phyloP scores from a whole-genome alignment of 2,888 invertebrate species.

The Xanthia togata region DNA sequence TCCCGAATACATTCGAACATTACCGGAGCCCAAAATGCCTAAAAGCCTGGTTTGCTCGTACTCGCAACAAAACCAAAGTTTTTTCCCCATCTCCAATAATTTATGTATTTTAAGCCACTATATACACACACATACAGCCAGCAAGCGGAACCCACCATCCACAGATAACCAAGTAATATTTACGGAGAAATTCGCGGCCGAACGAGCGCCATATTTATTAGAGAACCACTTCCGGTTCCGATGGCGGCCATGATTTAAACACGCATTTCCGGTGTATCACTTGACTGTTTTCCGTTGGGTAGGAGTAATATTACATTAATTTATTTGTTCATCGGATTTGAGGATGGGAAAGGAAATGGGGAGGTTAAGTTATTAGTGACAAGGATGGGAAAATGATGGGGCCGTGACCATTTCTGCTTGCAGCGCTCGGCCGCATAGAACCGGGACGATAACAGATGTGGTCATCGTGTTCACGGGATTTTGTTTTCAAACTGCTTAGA shows the following conservation, averaged over 20 bases:
- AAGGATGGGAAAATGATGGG: conserved; percentile 16
- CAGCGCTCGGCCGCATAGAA: too few relatives aligned
- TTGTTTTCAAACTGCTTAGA: too few relatives aligned
- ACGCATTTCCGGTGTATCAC: conserved; percentile 79
- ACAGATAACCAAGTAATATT: conserved; percentile 70
- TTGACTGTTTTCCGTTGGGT: conserved; percentile 72
- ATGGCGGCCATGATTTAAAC: conserved; percentile 81
- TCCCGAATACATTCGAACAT: background rate
- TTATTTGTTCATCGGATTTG: conserved; percentile 57
- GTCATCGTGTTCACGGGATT: too few relatives aligned
- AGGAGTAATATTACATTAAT: conserved; percentile 73
- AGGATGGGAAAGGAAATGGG: conserved; percentile 34
- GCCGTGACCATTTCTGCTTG: too few relatives aligned
- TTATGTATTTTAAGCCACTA: conserved; percentile 1
- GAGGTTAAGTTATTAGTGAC: conserved; percentile 41
- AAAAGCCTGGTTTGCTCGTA: background rate
- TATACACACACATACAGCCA: background rate
- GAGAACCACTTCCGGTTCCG: conserved; percentile 76
- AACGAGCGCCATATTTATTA: conserved; percentile 83
- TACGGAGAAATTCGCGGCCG: conserved; percentile 69
- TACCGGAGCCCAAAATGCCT: background rate
- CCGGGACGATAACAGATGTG: too few relatives aligned
- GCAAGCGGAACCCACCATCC: conserved; percentile 45
- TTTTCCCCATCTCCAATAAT: background rate
- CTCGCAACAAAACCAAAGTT: too few relatives aligned